Evolutionary conservation across 2,113 vertebrate species (phyloP).

Genomic region (Sylvilagus bachmani): DNA sequence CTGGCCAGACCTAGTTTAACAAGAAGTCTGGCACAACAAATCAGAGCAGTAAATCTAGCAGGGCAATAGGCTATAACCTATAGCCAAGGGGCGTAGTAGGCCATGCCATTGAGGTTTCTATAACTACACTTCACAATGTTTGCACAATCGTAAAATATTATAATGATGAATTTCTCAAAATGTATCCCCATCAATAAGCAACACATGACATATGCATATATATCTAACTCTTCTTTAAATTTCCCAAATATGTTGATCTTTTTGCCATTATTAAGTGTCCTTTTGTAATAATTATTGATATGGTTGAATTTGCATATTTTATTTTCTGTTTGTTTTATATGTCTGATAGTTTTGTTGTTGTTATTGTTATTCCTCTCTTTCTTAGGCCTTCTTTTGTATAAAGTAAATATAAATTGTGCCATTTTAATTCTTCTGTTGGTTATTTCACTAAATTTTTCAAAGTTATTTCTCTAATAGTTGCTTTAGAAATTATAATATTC

Average conservation of each 20-base stretch:
- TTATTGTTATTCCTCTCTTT: not conserved
- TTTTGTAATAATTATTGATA: not conserved
- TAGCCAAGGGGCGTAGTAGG: not conserved
- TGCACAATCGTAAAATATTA: not conserved
- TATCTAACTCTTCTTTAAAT: too few species aligned
- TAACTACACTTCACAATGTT: not conserved
- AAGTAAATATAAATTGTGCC: not conserved
- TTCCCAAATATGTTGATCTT: not conserved
- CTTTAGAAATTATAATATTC: not conserved
- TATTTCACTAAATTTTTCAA: slow-evolving; percentile 56
- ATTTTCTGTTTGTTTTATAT: slow-evolving; percentile 31
- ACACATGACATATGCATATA: too few species aligned
- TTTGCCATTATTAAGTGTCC: slow-evolving; percentile 4
- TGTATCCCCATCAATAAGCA: not conserved
- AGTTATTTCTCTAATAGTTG: slow-evolving; percentile 50
- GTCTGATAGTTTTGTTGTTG: not conserved
- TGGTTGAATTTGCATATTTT: not conserved
- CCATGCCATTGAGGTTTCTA: not conserved
- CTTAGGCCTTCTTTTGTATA: not conserved
- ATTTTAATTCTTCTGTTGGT: slow-evolving; percentile 47
- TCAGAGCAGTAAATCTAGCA: too few species aligned
- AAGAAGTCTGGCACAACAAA: not conserved
- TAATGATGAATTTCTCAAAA: too few species aligned
- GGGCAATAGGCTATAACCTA: not conserved
- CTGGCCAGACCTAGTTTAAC: not conserved